phyloP scores from a whole-genome alignment of 2,113 vertebrate genomes.

The Australoheros scitulus region DNA sequence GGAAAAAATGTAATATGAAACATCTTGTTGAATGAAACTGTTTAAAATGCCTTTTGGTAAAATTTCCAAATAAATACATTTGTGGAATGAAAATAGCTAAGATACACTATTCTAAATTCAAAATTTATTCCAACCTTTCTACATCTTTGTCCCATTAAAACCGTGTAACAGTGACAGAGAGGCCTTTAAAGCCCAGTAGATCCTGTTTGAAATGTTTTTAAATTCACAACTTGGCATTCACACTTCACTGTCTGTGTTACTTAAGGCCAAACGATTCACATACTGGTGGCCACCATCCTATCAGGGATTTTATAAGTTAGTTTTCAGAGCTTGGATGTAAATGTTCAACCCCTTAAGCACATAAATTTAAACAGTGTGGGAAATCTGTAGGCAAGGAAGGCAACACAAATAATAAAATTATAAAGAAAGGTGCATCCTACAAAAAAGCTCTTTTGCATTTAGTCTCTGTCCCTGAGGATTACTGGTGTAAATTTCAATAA shows the following conservation, averaged over 20 bases:
- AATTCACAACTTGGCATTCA: not conserved
- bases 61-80: constrained; percentile 16
- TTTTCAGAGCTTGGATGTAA: not conserved
- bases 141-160: not conserved
- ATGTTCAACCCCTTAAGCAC: constrained; percentile 2
- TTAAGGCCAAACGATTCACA: not conserved
- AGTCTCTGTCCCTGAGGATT: not conserved
- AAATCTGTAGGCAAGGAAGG: not conserved
- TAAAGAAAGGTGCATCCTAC: fast-evolving
- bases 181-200: not conserved
- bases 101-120: not conserved
- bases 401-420: not conserved
- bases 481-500: not conserved
- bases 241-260: not conserved
- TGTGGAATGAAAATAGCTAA: not conserved
- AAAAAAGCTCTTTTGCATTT: too few species aligned
- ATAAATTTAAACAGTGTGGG: not conserved
- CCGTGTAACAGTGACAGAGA: not conserved
- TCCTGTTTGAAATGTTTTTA: not conserved
- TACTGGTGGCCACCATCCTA: not conserved
- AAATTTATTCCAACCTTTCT: not conserved
- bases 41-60: not conserved
- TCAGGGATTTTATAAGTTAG: not conserved
- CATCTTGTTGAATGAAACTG: not conserved
- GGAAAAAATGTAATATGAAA: not conserved